Percentiles rank a stretch among this genome's conserved stretches.
These are phyloP conservation scores for Caradrina kadenii DNA, from an alignment of 2,888 invertebrate species.

Conservation along the genomic window DNA sequence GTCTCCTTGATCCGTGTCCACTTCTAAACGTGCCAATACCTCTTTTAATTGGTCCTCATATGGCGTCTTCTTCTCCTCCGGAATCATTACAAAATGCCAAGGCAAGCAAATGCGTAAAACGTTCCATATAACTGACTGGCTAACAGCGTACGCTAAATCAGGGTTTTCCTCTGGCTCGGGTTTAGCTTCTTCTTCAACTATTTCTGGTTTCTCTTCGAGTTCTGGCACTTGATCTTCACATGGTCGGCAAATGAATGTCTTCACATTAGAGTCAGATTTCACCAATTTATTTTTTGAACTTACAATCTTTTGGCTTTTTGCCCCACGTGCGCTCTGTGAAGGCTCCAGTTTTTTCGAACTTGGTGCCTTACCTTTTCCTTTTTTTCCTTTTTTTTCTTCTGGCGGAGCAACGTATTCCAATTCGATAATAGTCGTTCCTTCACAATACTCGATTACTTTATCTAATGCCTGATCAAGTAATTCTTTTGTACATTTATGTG, in stretches of 20 bases:
- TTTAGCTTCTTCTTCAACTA: constrained; percentile 75
- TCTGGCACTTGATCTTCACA: constrained; percentile 75
- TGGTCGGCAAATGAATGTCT: constrained; percentile 80
- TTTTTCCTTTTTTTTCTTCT: constrained; percentile 78
- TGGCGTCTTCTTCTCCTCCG: constrained; percentile 75
- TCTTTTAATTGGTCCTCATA: constrained; percentile 75
- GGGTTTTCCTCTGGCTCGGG: constrained; percentile 73
- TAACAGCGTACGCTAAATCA: constrained; percentile 78
- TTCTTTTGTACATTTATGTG: constrained; percentile 76
- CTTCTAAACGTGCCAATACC: constrained; percentile 75
- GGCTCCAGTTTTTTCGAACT: constrained; percentile 70
- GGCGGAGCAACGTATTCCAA: constrained; percentile 72
- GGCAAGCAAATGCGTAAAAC: constrained; percentile 82
- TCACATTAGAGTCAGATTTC: constrained; percentile 77
- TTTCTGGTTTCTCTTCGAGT: constrained; percentile 73
- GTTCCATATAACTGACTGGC: constrained; percentile 83
- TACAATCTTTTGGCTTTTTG: constrained; percentile 70
- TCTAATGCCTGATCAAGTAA: constrained; percentile 77
- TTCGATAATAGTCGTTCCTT: constrained; percentile 80
- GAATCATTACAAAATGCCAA: constrained; percentile 81
- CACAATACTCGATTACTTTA: constrained; percentile 79
- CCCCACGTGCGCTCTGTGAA: constrained; percentile 76
- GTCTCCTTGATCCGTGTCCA: constrained; percentile 81
- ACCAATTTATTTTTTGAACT: constrained; percentile 66
- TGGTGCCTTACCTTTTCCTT: constrained; percentile 65